Conservation (phyloP, 2,797 vertebrate genomes). For the Nothura maculosa region DNA sequence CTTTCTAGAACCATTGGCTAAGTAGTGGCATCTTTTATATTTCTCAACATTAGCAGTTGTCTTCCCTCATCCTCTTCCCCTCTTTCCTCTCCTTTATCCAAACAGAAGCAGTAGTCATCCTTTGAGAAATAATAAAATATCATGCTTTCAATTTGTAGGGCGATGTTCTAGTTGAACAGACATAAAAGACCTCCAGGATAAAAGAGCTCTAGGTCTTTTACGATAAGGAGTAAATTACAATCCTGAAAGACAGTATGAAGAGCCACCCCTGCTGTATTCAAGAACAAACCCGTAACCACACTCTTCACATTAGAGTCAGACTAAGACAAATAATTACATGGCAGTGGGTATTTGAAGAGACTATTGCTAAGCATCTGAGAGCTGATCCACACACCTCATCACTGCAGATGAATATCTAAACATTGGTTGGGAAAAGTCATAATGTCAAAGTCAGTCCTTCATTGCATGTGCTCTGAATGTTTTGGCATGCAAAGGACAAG, state of each 20-base stretch:
- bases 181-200: not conserved
- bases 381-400: not conserved
- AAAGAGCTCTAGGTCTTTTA: not conserved
- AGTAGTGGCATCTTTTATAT: not conserved
- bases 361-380: not conserved
- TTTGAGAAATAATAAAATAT: not conserved
- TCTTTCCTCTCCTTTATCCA: not conserved
- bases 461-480: not conserved
- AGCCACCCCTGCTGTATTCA: not conserved
- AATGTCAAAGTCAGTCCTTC: not conserved
- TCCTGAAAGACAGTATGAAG: not conserved
- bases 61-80: not conserved
- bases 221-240: not conserved
- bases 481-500: not conserved
- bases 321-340: constrained; percentile 9
- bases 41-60: not conserved
- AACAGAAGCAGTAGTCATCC: not conserved
- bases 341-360: not conserved
- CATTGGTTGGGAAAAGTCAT: not conserved
- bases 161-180: not conserved
- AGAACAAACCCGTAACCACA: not conserved
- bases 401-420: not conserved
- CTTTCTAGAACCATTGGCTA: not conserved
- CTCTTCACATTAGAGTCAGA: not conserved
- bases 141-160: not conserved